These are phyloP conservation scores for Chionoecetes opilio DNA, from an alignment of 1,140 invertebrate genomes.

Conservation along the genomic window DNA sequence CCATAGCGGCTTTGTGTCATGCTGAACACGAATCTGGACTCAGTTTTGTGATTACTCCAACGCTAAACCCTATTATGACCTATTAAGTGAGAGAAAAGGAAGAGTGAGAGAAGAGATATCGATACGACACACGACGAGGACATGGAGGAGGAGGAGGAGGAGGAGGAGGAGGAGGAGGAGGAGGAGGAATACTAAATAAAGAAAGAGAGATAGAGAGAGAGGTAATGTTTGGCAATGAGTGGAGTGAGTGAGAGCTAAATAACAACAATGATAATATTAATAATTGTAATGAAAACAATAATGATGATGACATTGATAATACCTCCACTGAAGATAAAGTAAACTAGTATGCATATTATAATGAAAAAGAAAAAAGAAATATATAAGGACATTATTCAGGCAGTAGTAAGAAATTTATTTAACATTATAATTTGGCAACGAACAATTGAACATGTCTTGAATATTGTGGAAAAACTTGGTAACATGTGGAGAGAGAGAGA, in stretches of 20 bases:
- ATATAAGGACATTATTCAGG: neutral
- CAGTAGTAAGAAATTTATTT: neutral
- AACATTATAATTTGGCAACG: too few relatives aligned
- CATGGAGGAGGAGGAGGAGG: neutral
- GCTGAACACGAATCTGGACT: too few relatives aligned
- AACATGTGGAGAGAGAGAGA: neutral
- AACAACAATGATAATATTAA: neutral
- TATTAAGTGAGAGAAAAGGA: too few relatives aligned
- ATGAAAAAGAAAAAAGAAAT: neutral
- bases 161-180: slow-evolving; percentile 23
- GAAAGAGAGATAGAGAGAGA: neutral
- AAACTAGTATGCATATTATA: neutral
- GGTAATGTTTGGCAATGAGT: neutral
- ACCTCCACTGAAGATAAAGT: neutral
- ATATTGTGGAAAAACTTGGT: neutral
- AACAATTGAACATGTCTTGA: too few relatives aligned
- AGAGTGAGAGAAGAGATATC: neutral
- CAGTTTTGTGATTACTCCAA: too few relatives aligned
- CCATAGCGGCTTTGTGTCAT: too few relatives aligned
- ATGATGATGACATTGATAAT: neutral
- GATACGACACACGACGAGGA: too few relatives aligned
- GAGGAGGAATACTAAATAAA: neutral
- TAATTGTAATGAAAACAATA: neutral
- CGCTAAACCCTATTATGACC: too few relatives aligned
- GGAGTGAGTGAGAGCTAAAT: neutral